Base-by-base conservation (phyloP, 2,113 vertebrate species). In the Hippoglossus stenolepis region DNA sequence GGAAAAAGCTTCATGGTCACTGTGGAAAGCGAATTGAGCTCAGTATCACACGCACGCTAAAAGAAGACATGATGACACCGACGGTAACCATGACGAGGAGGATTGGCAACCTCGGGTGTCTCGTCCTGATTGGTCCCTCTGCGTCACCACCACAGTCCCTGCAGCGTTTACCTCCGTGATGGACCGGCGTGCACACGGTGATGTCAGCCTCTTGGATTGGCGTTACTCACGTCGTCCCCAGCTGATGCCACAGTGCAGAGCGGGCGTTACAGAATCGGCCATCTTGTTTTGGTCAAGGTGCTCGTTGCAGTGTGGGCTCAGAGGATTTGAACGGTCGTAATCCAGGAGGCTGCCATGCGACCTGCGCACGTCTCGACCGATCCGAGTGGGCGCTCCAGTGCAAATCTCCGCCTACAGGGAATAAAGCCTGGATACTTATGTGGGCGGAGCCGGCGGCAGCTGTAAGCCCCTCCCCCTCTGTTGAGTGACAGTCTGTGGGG, bases 401-500 rank as follows among this genome's bases (percentile, higher is more conserved):
- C 73, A 83, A 91, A 89, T 87, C 90, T 89, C 92, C 88, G 72
- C 87, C 91, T 69, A 65, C 77, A 63, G 85, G 77, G 76, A 85
- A 83, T 65, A 79, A 81, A 85, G 68, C 84, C 88, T 70, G 85
- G 75, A 79, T 77, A 65, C 80, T 83, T 83, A 60, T 62, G 80
- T 79, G 83, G 83, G 86, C 57, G 26, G 80, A 77, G 70, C 70
- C 67, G 35, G 83, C 60, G 73, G 83, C 74, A 62, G 78, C 75
- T 65, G 1, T 24, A 64, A 83, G 85, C 73, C 63, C 87, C 87
- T 65, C 79, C 79, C 85, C 77, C 24, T 84, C 78, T 86, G 86
- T 68, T 61, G 73, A 80, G 76, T 68, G 80, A 75, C 85, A 87
- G 78, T 93, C 87, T 63, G 59, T 77, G 24, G 74, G 74, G 87